phyloP scores from a whole-genome alignment of 2,113 vertebrate species.

The Rhizomys pruinosus region DNA sequence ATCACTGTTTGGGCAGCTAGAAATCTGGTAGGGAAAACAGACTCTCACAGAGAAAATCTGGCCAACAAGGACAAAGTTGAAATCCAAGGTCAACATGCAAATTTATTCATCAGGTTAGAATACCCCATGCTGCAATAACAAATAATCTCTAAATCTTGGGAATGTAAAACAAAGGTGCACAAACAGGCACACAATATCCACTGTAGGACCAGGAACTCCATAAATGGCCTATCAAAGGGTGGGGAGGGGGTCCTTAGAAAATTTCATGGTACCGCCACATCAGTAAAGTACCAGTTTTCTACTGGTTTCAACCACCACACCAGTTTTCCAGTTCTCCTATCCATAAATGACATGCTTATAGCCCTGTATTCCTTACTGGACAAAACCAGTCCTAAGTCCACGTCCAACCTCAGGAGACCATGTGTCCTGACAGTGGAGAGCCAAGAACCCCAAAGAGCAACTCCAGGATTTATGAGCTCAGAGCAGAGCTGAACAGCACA shows the following conservation, averaged over 20 bases:
- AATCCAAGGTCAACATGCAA: neutral
- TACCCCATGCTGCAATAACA: fast-evolving
- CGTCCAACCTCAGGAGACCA: neutral
- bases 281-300: neutral
- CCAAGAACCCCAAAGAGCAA: neutral
- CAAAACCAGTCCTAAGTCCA: neutral
- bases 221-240: neutral
- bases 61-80: neutral
- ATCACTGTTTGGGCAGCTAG: neutral
- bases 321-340: neutral
- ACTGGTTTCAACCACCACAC: no score
- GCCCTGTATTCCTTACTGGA: neutral
- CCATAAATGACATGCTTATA: fast-evolving
- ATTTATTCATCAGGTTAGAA: neutral
- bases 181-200: fast-evolving
- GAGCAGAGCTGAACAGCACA: fast-evolving
- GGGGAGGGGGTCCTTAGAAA: neutral
- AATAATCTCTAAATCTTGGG: neutral
- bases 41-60: neutral
- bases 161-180: neutral
- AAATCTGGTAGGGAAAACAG: neutral
- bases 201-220: neutral
- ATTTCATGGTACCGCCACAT: neutral
- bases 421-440: neutral
- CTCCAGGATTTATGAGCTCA: neutral